Conservation (phyloP, 2,797 vertebrate species). For the Pseudochirops cupreus region DNA sequence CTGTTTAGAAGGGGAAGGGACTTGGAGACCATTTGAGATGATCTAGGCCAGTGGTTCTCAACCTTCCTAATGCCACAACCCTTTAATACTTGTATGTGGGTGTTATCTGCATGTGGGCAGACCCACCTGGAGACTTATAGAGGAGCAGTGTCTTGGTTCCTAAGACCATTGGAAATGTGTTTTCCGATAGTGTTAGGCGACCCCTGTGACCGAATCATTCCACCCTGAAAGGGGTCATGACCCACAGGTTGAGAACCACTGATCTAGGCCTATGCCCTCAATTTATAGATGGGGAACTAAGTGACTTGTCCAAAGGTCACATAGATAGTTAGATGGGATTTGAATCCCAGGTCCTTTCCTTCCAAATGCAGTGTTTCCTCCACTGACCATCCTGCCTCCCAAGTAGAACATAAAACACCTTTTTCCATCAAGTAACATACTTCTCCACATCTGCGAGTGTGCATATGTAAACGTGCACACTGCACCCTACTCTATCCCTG, state of each 20-base stretch:
- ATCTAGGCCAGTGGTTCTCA: neutral
- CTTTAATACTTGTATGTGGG: too few species aligned
- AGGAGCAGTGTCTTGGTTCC: too few species aligned
- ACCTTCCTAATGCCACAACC: too few species aligned
- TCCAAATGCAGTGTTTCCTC: neutral
- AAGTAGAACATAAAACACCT: neutral
- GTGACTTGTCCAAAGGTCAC: neutral
- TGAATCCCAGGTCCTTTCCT: neutral
- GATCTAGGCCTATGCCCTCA: neutral
- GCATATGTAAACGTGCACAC: too few species aligned
- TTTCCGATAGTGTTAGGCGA: too few species aligned
- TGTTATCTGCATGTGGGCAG: too few species aligned
- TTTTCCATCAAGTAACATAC: neutral
- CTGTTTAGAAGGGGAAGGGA: neutral
- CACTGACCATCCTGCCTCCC: neutral
- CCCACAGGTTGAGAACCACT: neutral
- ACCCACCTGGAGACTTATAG: too few species aligned
- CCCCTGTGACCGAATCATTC: too few species aligned
- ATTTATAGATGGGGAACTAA: too few species aligned
- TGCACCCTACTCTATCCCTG: neutral
- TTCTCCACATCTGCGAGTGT: neutral
- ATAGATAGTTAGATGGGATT: neutral
- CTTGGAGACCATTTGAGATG: neutral
- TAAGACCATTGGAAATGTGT: too few species aligned
- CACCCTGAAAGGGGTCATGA: too few species aligned